Conservation (phyloP, 2,113 vertebrate species). For the Callipepla squamata region DNA sequence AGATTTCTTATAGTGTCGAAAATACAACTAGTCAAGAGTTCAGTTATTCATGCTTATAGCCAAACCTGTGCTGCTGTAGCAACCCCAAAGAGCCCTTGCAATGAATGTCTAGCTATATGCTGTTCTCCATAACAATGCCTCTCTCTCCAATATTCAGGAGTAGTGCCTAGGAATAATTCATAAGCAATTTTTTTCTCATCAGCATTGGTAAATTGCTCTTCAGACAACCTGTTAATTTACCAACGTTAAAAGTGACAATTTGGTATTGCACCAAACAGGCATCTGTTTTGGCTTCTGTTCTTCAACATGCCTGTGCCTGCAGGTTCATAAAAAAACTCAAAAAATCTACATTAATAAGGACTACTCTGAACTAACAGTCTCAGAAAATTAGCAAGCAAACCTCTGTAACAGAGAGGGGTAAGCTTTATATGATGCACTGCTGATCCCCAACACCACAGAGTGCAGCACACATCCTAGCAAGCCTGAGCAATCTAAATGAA, state of each 20-base stretch:
- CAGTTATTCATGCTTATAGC: neutral
- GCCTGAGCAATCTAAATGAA: neutral
- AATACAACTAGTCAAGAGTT: neutral
- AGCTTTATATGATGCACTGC: neutral
- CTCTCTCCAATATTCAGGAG: neutral
- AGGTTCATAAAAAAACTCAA: neutral
- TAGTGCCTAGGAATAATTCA: neutral
- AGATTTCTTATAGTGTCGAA: neutral
- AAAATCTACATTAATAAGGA: neutral
- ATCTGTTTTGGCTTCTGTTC: neutral
- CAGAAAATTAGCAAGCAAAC: neutral
- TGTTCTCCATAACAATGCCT: neutral
- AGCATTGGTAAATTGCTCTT: neutral
- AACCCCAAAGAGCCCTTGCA: neutral
- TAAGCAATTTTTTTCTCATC: neutral
- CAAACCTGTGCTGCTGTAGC: neutral
- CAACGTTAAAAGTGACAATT: neutral
- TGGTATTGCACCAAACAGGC: neutral
- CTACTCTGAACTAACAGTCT: neutral
- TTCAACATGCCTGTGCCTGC: neutral
- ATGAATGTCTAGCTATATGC: neutral
- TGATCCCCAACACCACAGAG: neutral
- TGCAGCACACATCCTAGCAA: neutral
- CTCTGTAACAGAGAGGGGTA: neutral
- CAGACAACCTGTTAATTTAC: neutral